Evolutionary conservation across 2,888 invertebrate species (phyloP).

Genomic region (Nomada lathburiana): DNA sequence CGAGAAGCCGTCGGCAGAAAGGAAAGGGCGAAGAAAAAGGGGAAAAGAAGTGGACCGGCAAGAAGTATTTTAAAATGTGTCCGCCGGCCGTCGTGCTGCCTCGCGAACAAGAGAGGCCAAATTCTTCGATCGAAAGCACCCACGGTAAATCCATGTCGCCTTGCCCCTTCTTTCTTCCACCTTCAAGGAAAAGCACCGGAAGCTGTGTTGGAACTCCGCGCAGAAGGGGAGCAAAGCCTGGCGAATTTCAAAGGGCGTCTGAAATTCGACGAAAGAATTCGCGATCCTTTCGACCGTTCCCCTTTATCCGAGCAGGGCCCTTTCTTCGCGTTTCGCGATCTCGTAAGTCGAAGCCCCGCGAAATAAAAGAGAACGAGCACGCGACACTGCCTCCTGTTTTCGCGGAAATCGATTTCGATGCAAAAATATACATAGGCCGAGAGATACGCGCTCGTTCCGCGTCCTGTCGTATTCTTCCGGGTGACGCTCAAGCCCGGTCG

Average conservation of each 20-base stretch:
- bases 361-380: not conserved
- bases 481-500: conserved; percentile 48
- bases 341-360: not conserved
- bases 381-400: not conserved
- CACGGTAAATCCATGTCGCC: not conserved
- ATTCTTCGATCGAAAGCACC: not conserved
- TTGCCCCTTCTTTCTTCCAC: too few species aligned
- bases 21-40: not conserved
- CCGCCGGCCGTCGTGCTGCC: too few species aligned
- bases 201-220: not conserved
- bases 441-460: conserved; percentile 20
- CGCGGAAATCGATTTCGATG: conserved; percentile 30
- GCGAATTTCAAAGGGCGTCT: not conserved
- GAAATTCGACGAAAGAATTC: not conserved
- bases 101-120: not conserved
- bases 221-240: not conserved
- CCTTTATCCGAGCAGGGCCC: not conserved
- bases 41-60: not conserved
- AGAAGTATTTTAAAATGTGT: conserved; percentile 18
- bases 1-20: not conserved
- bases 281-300: not conserved
- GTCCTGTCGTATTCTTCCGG: conserved; percentile 49
- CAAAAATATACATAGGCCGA: conserved; percentile 38
- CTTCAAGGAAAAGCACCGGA: not conserved
- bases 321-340: not conserved